These are phyloP conservation scores for Sebastes nivosus DNA, from an alignment of 2,797 vertebrate genomes.

Conservation along the genomic window DNA sequence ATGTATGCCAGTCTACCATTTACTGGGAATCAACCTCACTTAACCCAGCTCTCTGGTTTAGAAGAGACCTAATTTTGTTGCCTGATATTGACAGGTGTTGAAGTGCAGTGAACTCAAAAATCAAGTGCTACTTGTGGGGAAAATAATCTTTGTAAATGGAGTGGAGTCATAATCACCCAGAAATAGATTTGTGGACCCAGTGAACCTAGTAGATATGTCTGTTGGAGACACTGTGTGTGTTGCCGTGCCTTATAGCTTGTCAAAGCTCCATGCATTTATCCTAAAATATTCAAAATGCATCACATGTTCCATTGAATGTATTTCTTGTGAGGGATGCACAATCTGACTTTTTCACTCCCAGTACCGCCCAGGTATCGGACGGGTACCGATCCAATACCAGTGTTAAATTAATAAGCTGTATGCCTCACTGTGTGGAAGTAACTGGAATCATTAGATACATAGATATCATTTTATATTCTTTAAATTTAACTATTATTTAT, in stretches of 20 bases:
- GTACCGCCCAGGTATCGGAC: no score
- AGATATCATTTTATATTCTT: no score
- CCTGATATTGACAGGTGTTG: conserved; percentile 25
- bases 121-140: not conserved
- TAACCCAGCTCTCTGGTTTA: conserved; percentile 23
- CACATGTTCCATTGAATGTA: not conserved
- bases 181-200: not conserved
- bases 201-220: not conserved
- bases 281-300: not conserved
- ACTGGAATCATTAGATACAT: no score
- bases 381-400: no score
- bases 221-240: not conserved
- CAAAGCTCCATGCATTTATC: not conserved
- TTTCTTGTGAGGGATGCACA: not conserved
- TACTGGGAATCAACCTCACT: conserved; percentile 20
- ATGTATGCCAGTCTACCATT: conserved; percentile 40
- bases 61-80: conserved; percentile 5
- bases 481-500: no score
- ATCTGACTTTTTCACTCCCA: no score
- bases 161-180: not conserved
- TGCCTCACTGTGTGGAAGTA: no score
- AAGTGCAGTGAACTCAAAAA: not conserved
- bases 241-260: not conserved
- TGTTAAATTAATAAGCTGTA: no score
- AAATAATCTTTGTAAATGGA: not conserved